phyloP scores from a whole-genome alignment of 2,888 invertebrate genomes.

The Torymus aiolomorphi region DNA sequence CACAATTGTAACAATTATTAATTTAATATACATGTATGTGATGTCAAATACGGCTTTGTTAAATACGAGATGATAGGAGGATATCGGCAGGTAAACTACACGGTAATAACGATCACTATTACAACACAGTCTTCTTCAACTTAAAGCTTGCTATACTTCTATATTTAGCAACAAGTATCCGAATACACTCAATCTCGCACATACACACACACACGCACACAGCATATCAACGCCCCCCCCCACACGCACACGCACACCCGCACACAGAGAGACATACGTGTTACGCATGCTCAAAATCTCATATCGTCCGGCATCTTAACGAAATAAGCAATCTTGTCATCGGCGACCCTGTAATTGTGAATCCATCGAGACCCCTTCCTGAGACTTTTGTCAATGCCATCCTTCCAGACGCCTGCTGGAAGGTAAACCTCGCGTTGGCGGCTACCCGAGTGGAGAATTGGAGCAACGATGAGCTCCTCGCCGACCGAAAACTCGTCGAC shows the following conservation, averaged over 20 bases:
- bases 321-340: conserved; percentile 89
- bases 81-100: background rate
- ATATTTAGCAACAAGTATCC: too few species aligned
- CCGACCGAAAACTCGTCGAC: conserved; percentile 93
- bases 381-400: conserved; percentile 90
- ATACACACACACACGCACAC: background rate
- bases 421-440: conserved; percentile 89
- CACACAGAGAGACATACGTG: too few species aligned
- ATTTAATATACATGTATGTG: too few species aligned
- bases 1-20: too few species aligned
- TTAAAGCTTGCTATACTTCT: background rate
- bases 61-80: too few species aligned
- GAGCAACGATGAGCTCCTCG: conserved; percentile 93
- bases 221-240: too few species aligned
- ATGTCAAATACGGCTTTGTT: too few species aligned
- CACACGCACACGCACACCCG: background rate
- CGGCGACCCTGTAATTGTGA: conserved; percentile 89
- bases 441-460: conserved; percentile 84
- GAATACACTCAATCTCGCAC: too few species aligned
- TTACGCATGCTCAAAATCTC: conserved; percentile 78
- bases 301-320: conserved; percentile 90
- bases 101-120: background rate
- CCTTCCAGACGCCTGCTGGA: conserved; percentile 94
- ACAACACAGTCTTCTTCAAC: conserved; percentile 33
- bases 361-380: conserved; percentile 94